phyloP scores from a whole-genome alignment of 92 coral and sea anemone species.

The Palythoa grandiflora region DNA sequence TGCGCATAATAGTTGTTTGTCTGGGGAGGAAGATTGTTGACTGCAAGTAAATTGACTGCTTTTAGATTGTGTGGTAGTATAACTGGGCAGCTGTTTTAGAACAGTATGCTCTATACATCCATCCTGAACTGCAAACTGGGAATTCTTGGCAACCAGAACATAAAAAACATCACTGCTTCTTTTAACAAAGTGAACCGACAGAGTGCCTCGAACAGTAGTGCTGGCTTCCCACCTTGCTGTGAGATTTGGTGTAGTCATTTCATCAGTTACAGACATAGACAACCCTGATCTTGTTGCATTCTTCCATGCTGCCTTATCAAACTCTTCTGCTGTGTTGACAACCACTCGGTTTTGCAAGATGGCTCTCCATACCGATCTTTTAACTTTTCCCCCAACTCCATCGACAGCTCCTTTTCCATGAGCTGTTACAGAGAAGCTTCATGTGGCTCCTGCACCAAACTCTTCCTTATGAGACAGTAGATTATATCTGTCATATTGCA shows the following conservation, averaged over 20 bases:
- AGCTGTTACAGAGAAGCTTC: constrained; percentile 57
- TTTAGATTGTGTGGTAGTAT: too few relatives aligned
- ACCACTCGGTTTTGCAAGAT: constrained; percentile 53
- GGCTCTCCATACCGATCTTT: constrained; percentile 47
- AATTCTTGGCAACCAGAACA: neutral
- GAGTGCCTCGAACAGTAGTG: neutral
- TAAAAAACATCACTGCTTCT: neutral
- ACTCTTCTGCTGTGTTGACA: constrained; percentile 47
- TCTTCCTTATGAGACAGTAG: constrained; percentile 20
- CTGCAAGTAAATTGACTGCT: too few relatives aligned
- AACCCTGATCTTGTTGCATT: neutral
- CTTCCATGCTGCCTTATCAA: constrained; percentile 12
- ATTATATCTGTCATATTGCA: neutral
- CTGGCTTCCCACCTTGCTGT: constrained; percentile 12
- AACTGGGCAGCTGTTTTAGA: too few relatives aligned
- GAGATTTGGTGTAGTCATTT: neutral
- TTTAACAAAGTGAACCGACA: constrained; percentile 13
- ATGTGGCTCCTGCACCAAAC: constrained; percentile 40
- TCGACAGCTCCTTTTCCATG: constrained; percentile 62
- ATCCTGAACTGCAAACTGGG: neutral
- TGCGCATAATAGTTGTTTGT: too few relatives aligned
- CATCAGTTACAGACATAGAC: neutral
- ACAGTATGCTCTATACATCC: too few relatives aligned
- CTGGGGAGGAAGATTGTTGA: too few relatives aligned
- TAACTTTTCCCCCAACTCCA: constrained; percentile 43